A percentile compares a stretch with the other conserved stretches of the same genome.
Evolutionary conservation across 2,888 invertebrate genomes (phyloP).

Genomic region (Hanleya hanleyi): DNA sequence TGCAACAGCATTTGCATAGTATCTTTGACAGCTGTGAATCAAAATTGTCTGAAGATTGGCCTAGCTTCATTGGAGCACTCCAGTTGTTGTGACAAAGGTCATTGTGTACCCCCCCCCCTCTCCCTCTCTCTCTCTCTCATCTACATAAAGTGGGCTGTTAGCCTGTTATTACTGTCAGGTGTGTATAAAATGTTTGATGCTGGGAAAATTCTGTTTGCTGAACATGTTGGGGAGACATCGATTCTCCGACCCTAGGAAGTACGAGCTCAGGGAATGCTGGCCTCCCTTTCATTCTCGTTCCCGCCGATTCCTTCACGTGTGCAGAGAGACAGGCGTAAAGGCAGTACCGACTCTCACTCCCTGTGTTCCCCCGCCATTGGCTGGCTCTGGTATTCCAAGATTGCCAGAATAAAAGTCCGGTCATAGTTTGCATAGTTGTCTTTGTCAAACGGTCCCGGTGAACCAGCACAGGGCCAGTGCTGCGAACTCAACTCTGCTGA

Average conservation of each 20-base stretch:
- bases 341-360: no score
- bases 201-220: background rate
- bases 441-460: background rate
- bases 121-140: conserved; percentile 4
- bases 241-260: background rate
- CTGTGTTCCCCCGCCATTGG: background rate
- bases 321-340: no score
- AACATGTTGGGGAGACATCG: background rate
- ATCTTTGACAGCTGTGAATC: no score
- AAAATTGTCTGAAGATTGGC: no score
- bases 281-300: background rate
- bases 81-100: no score
- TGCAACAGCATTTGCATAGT: no score
- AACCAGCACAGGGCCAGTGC: background rate
- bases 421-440: background rate
- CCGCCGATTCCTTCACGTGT: background rate
- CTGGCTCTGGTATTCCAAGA: background rate
- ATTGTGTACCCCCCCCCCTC: no score
- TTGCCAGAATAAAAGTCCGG: background rate
- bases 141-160: no score
- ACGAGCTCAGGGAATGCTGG: background rate
- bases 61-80: no score
- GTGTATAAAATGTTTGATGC: background rate
- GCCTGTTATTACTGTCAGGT: background rate
- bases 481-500: background rate